Evolutionary conservation across 2,113 vertebrate genomes (phyloP), one percentile per base, ranked within the genome.

Genomic region (Carettochelys insculpta): DNA sequence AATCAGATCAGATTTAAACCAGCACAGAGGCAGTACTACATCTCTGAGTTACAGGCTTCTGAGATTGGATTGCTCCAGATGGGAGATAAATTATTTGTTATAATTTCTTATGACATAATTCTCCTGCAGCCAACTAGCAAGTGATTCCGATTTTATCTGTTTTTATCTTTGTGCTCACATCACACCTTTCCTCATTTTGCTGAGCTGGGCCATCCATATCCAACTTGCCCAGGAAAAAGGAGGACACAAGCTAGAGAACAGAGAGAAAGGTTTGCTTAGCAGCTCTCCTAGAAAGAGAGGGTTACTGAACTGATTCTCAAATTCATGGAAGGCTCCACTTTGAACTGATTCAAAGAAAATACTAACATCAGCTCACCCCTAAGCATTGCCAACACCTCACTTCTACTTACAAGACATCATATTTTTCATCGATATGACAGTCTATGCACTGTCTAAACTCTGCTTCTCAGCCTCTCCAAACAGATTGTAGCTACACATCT

Each of bases 1-100:
- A 93, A 96, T 92, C 83, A 96, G 92, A 95, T 92, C 86, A 87
- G 89, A 80, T 95, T 90, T 91, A 96, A 92, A 94, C 92, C 90
- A 76, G 53, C 83, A 11, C 58, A 43, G 85, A 95, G 88, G 85
- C 88, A 95, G 85, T 90, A 75, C 68, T 80, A 68, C 90, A 78
- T 77, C 92, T 88, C 82, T 41, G 50, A 73, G 19, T 38, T 5
- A 68, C 2, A 1, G 17, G 38, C n/a, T 94, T 85, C 82, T 88
- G 47, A 92, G 92, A 93, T 89, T 80, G 90, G 82, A 79, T 0
- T 86, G 87, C 94, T 95, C 87, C 90, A 95, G 90, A 19, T 92
- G 85, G 90, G 71, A 22, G 22, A 6, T 71, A 51, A 0, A 71
- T 92, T 89, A 83, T 92, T 76, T 92, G 88, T 61, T 94, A 91